A percentile compares a stretch with the other conserved stretches of the same genome.
These are phyloP conservation scores for Ambastaia sidthimunki DNA, from an alignment of 2,797 vertebrate species.

Conservation along the genomic window DNA sequence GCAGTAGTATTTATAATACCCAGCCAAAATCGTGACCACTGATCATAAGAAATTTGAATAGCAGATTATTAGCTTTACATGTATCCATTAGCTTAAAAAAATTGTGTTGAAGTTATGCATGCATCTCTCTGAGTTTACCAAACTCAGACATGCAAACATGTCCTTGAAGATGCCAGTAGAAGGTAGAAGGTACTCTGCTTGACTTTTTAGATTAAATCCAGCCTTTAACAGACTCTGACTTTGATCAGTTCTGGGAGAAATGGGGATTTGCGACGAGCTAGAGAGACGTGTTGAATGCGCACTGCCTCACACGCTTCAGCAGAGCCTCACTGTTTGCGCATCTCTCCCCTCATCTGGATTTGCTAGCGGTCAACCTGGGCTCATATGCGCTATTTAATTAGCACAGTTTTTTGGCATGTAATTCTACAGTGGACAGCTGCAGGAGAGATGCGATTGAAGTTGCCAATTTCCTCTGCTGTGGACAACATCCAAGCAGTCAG, in stretches of 20 bases:
- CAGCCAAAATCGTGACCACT: too few species aligned
- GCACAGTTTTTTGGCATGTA: background rate
- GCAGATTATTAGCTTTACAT: too few species aligned
- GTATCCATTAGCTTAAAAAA: background rate
- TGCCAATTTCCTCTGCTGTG: background rate
- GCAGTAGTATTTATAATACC: background rate
- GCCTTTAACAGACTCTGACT: background rate
- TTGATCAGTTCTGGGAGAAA: background rate
- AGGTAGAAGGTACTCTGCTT: background rate
- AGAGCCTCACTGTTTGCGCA: background rate
- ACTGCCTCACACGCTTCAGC: background rate
- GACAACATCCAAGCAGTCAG: background rate
- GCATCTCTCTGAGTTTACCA: background rate
- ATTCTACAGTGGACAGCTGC: background rate
- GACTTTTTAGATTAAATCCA: constrained; percentile 2
- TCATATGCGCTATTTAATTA: background rate
- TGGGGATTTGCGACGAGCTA: background rate
- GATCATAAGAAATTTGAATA: too few species aligned
- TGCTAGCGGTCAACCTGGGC: background rate
- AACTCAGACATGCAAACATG: background rate
- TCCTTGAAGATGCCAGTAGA: background rate
- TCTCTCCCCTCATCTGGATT: constrained; percentile 9
- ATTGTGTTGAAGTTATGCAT: background rate
- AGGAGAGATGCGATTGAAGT: background rate
- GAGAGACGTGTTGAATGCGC: constrained; percentile 4